Conservation (phyloP, 2,888 invertebrate species). For the Drosophila sordidula region DNA sequence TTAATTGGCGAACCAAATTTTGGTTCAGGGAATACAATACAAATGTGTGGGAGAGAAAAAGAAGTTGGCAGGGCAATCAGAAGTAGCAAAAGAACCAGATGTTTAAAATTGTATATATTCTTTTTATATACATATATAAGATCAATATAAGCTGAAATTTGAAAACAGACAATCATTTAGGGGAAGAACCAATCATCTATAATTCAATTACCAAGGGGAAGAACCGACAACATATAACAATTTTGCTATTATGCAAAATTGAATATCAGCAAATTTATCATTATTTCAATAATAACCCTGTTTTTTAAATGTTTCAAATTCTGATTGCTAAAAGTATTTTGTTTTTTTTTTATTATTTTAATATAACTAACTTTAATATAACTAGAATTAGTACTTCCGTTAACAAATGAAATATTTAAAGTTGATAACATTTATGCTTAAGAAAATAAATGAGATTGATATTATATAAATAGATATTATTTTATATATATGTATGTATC, state of each 20-base stretch:
- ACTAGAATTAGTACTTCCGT: too few species aligned
- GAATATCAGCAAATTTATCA: background rate
- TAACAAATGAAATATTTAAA: too few species aligned
- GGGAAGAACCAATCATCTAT: background rate
- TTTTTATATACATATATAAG: background rate
- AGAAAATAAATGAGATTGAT: too few species aligned
- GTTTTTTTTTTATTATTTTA: too few species aligned
- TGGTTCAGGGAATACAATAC: constrained; percentile 4
- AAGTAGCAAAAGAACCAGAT: constrained; percentile 8
- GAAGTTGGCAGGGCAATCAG: background rate
- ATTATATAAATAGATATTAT: too few species aligned
- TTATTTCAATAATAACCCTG: background rate
- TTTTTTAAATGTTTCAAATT: too few species aligned
- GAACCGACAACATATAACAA: background rate
- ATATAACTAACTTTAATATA: too few species aligned
- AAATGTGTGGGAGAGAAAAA: constrained; percentile 17
- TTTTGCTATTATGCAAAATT: background rate
- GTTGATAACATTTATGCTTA: too few species aligned
- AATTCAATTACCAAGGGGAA: constrained; percentile 1
- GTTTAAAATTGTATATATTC: background rate
- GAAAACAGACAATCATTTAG: background rate
- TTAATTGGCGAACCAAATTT: constrained; percentile 58
- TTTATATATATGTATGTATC: too few species aligned
- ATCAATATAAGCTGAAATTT: background rate
- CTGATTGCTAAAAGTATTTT: background rate